Conservation (phyloP, 2,797 vertebrate genomes). For the Phrynocephalus vlangalii region DNA sequence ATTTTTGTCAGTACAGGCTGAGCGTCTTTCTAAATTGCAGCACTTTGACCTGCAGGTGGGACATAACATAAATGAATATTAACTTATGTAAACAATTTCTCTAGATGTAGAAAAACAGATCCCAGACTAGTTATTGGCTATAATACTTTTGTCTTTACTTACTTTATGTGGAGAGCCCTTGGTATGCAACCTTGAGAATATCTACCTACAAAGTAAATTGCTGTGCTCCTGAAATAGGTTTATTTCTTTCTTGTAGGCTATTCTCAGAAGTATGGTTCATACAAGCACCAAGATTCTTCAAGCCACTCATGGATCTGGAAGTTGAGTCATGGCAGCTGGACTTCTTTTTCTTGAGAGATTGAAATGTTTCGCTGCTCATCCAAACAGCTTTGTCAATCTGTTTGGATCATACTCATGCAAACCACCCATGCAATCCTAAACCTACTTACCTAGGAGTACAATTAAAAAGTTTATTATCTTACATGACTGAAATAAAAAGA, state of each 20-base stretch:
- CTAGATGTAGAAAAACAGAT: conserved; percentile 27
- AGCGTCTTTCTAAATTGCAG: background rate
- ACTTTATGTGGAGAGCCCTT: background rate
- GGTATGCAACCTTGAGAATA: background rate
- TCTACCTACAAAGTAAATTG: background rate
- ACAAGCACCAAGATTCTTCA: no score
- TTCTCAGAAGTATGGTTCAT: background rate
- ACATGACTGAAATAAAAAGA: background rate
- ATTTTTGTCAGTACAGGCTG: background rate
- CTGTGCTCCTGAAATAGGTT: background rate
- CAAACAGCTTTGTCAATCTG: no score
- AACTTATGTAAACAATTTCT: background rate
- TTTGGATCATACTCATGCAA: no score
- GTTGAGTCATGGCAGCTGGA: no score
- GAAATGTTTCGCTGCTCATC: no score
- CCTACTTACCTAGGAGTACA: background rate
- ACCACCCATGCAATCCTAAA: no score
- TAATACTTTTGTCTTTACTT: background rate
- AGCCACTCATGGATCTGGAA: no score
- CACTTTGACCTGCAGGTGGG: background rate
- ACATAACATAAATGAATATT: background rate
- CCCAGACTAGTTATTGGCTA: background rate
- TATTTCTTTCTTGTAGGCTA: no score
- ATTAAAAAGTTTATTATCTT: background rate
- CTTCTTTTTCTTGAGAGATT: no score